Evolutionary conservation across 2,797 vertebrate genomes (phyloP), one percentile per base, ranked within the genome.

Genomic region (Phyllotis vaccarum): DNA sequence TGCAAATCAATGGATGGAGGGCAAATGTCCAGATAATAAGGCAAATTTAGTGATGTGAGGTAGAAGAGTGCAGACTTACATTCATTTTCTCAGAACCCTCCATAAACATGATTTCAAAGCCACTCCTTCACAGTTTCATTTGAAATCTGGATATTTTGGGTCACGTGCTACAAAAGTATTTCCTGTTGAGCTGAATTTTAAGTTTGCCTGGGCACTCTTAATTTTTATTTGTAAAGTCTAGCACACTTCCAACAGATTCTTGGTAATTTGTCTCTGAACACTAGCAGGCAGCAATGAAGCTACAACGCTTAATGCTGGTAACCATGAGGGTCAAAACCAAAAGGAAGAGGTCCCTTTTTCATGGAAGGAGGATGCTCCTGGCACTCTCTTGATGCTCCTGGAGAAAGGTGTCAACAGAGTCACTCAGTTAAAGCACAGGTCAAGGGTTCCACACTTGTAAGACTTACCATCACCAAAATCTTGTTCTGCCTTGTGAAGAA

Each of bases 101-200:
- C 22, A 0, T 3, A 79, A 29, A 8, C 0, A 1, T 1, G 49
- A 11, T 1, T 46, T 64, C 0, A 14, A 80, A 43, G 40, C 13
- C 43, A 16, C 64, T 75, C 34, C 70, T 16, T 86, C 31, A 52
- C 6, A 49, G 43, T 68, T 19, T 56, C 66, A 56, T 31, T 72
- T 72, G n/a, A 87, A 74, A 74, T 31, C 19, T 56, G 19, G 24
- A 56, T 72, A 37, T 56, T 56, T 72, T 29, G 49, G 31, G 7
- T 13, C n/a, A 72, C 17, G 37, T 9, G 21, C 27, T 56, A 31
- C 31, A 56, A 62, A 46, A 7, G 21, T 17, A 19, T 24, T 66
- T 2, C 2, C 31, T 54, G 24, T 49, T 54, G 37, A 17, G 34
- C 29, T 60, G 64, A 58, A 72, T 40, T 86, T 76, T n/a, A 60